phyloP scores from a whole-genome alignment of 2,888 invertebrate genomes.

The Odontocerum albicorne region DNA sequence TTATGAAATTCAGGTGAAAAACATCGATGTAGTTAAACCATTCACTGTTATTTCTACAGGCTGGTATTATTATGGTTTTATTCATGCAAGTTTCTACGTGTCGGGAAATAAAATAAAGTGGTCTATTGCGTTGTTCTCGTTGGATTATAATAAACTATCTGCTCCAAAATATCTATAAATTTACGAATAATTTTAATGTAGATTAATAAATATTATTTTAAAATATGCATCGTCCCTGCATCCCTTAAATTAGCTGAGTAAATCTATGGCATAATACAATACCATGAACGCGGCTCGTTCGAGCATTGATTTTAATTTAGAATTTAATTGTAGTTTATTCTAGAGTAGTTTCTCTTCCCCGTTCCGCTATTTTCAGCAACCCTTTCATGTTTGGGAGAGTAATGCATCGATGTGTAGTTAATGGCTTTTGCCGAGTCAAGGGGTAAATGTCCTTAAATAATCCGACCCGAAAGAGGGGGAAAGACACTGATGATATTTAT shows the following conservation, averaged over 20 bases:
- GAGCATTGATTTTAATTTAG: slow-evolving; percentile 61
- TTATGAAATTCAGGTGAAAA: too few relatives aligned
- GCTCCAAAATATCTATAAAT: too few relatives aligned
- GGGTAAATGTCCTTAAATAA: slow-evolving; percentile 37
- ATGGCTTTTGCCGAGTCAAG: slow-evolving; percentile 34
- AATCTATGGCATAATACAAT: slow-evolving; percentile 5
- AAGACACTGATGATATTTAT: slow-evolving; percentile 26
- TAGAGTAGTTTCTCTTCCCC: slow-evolving; percentile 22
- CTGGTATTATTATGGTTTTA: too few relatives aligned
- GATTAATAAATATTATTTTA: too few relatives aligned
- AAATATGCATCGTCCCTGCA: too few relatives aligned
- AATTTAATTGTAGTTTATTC: slow-evolving; percentile 61
- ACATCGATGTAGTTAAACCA: too few relatives aligned
- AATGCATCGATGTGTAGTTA: slow-evolving; percentile 36
- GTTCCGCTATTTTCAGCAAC: slow-evolving; percentile 27
- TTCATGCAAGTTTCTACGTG: too few relatives aligned
- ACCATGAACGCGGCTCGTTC: slow-evolving; percentile 30
- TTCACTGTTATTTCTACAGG: too few relatives aligned
- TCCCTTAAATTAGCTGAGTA: background rate
- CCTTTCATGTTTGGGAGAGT: slow-evolving; percentile 24
- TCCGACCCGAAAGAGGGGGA: slow-evolving; percentile 25
- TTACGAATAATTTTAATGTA: too few relatives aligned
- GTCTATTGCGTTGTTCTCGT: too few relatives aligned
- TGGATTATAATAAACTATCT: too few relatives aligned
- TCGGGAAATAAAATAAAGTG: too few relatives aligned